Base-by-base conservation (phyloP, 2,888 invertebrate species). In the Nomada ruficornis region DNA sequence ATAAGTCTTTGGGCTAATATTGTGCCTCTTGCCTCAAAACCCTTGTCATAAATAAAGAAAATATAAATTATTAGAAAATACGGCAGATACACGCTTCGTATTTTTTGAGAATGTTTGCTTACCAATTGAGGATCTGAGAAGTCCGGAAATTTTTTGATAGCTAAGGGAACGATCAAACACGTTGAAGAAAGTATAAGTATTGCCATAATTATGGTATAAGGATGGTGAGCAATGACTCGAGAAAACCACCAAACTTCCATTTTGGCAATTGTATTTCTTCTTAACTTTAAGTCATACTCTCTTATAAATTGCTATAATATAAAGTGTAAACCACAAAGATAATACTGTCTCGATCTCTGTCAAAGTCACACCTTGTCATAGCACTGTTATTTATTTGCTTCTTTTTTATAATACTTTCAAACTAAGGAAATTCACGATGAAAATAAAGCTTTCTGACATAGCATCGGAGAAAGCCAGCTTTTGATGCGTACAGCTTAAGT, bases 11-110 rank as follows among this genome's bases (percentile, higher is more conserved):
- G 95, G 3, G 98, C 96, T 89, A 98, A 95, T 62, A 95, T 94
- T 1, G 98, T 98, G n/a, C 98, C 98, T 83, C 98, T 95, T 18
- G 98, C 97, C 93, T 98, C 98, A 94, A 98, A 99, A 5, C 98
- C 98, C 96, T 98, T 36, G 29, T 60, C 26, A 63, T 47, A 20
- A n/a, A 18, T 44, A 42, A 23, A 73, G 3, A 4, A 13, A 62
- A 44, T 11, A 71, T 64, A 20, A 57, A 57, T 47, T 71, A 67
- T 11, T 50, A 55, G 20, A 10, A 36, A 47, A 20, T 10, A 57
- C 10, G 18, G n/a, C 15, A 20, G 1, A 15, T 15, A 18, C 52
- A 13, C 50, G 20, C 1, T 15, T 64, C 36, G 50, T 60, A 10
- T 59, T 36, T 23, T 29, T 68, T 2, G 20, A 47, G 69, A 20